phyloP scores from a whole-genome alignment of 1,140 invertebrate species.

The Meloidogyne chitwoodi region DNA sequence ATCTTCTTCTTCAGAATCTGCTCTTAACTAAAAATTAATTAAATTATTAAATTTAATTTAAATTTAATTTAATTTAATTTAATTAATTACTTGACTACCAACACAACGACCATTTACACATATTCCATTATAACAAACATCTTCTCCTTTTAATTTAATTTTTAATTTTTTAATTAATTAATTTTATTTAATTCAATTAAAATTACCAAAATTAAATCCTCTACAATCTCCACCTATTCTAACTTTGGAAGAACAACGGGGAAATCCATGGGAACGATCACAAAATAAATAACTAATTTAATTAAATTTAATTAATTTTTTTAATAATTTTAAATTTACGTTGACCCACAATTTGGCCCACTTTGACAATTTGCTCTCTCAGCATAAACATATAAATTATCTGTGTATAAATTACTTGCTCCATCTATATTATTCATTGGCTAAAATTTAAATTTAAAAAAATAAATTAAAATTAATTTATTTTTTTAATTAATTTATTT shows the following conservation, averaged over 20 bases:
- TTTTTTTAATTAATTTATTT: neutral
- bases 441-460: conserved; percentile 20
- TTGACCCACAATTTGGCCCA: conserved; percentile 47
- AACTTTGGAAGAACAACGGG: conserved; percentile 52
- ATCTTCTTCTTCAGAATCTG: neutral
- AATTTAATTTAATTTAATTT: neutral
- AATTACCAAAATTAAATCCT: conserved; percentile 28
- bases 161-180: neutral
- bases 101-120: conserved; percentile 41
- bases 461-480: conserved; percentile 6
- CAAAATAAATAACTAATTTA: conserved; percentile 48
- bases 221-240: conserved; percentile 41
- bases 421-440: conserved; percentile 55
- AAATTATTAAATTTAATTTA: neutral
- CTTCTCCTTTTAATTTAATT: conserved; percentile 26
- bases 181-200: neutral
- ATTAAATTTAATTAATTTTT: neutral
- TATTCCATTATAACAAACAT: conserved; percentile 38
- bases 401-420: conserved; percentile 52
- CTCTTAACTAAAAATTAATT: neutral
- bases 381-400: conserved; percentile 52
- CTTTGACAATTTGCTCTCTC: conserved; percentile 44
- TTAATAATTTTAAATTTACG: neutral
- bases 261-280: conserved; percentile 42
- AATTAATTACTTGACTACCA: neutral